Percentiles rank a stretch among this genome's conserved stretches.
phyloP scores from a whole-genome alignment of 2,888 invertebrate species.

The Trachelus stipa region DNA sequence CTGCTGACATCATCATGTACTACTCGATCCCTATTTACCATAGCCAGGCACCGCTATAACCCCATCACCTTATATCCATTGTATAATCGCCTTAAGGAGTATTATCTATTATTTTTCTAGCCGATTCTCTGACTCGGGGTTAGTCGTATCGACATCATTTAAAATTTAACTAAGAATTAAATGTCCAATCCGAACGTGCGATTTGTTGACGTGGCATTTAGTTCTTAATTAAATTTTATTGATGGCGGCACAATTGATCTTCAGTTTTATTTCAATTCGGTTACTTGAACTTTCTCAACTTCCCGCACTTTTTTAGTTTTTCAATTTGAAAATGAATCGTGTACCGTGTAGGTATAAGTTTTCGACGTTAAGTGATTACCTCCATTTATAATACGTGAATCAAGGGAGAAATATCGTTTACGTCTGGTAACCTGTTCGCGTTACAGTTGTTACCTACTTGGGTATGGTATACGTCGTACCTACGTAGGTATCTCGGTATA shows the following conservation, averaged over 20 bases:
- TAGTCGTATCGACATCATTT: background rate
- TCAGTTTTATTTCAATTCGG: background rate
- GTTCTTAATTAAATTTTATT: too few species aligned
- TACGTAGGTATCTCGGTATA: background rate
- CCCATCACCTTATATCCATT: background rate
- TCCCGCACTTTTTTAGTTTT: background rate
- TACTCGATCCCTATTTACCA: background rate
- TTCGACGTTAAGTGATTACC: background rate
- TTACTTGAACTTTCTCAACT: background rate
- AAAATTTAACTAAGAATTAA: background rate
- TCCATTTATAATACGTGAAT: background rate
- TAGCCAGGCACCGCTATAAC: background rate
- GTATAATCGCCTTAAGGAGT: background rate
- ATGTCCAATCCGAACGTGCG: background rate
- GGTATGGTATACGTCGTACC: background rate
- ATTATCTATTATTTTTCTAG: background rate
- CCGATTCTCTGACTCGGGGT: background rate
- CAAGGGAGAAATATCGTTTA: background rate
- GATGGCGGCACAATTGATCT: background rate
- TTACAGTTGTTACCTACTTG: background rate
- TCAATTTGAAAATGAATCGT: background rate
- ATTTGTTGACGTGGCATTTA: background rate
- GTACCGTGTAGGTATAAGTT: background rate
- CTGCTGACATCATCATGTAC: background rate
- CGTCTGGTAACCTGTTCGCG: background rate